Evolutionary conservation across 23 tunicate species (phyloP), one percentile per base, ranked within the genome.

Genomic region (Clavelina lepadiformis): DNA sequence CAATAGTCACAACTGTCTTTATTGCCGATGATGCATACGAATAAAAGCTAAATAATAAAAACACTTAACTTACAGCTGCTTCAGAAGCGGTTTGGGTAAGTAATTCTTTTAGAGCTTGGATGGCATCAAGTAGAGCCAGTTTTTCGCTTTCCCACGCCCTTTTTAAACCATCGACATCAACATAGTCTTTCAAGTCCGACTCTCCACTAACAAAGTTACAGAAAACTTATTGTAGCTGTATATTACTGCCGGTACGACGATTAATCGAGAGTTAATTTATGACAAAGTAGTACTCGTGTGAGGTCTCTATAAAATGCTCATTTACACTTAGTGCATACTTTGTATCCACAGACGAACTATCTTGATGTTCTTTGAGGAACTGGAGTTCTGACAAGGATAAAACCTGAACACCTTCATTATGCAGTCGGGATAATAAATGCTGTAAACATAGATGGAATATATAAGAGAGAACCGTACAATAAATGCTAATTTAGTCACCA

Each of bases 391-490:
- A 89, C 24, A 89, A 66, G 0, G 98, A 61, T 20, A 89, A 61
- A 46, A 89, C 89, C 46, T 81, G 89, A 35, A 89, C 89, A 21
- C 98, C 98, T 47, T 89, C 98, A 51, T 89, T 81, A 69, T 89
- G 98, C 11, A 89, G 31, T 18, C 98, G 80, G 13, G 88, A 81
- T 13, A 89, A 54, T 24, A 89, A 67, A 45, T 67, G 79, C 98
- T 89, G 61, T 1, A 78, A 31, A 3, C 24, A 28, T 13, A 41
- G 5, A 21, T 44, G 15, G 15, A 11, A 44, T 44, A 44, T 11
- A 44, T 11, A 11, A 11, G 15, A 44, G 15, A 44, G 11, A 44
- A 11, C 49, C 15, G 15, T 44, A 44, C 15, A 44, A 44, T 44
- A 44, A n/a, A n/a, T n/a, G n/a, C n/a, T n/a, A n/a, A n/a, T n/a